Conservation (phyloP, 2,797 vertebrate genomes). For the Pipistrellus kuhlii region DNA sequence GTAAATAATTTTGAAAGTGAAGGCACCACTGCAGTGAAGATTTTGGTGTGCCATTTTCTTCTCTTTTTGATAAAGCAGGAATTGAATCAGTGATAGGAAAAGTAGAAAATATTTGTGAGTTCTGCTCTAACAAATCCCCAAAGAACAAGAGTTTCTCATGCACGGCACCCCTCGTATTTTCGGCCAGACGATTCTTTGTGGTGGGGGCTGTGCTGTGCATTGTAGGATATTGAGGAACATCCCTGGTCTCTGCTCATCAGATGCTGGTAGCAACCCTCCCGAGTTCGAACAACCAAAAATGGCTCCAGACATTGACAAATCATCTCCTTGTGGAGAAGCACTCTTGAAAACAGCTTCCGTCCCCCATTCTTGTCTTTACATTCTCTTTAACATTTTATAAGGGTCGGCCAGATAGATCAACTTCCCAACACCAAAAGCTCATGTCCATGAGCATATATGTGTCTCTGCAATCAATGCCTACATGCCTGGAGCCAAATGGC, state of each 20-base stretch:
- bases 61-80: constrained; percentile 63
- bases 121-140: constrained; percentile 65
- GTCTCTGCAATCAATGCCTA: constrained; percentile 44
- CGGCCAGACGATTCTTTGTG: not conserved
- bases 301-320: constrained; percentile 17
- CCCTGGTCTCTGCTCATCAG: not conserved
- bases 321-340: constrained; percentile 3
- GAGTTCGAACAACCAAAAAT: not conserved
- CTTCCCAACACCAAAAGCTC: constrained; percentile 63
- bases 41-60: constrained; percentile 78
- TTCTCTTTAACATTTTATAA: constrained; percentile 68
- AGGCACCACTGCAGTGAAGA: constrained; percentile 74
- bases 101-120: constrained; percentile 74
- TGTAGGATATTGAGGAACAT: not conserved
- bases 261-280: not conserved
- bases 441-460: constrained; percentile 4
- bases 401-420: constrained; percentile 70
- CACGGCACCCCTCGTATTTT: not conserved
- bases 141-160: constrained; percentile 56
- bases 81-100: constrained; percentile 78
- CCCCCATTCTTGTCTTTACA: constrained; percentile 50
- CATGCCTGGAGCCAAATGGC: constrained; percentile 59
- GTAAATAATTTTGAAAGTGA: constrained; percentile 77
- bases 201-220: not conserved
- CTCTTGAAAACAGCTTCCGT: constrained; percentile 67